Evolutionary conservation across 1,140 invertebrate species (phyloP), one percentile per base, ranked within the genome.

Genomic region (Micrasema longulum): DNA sequence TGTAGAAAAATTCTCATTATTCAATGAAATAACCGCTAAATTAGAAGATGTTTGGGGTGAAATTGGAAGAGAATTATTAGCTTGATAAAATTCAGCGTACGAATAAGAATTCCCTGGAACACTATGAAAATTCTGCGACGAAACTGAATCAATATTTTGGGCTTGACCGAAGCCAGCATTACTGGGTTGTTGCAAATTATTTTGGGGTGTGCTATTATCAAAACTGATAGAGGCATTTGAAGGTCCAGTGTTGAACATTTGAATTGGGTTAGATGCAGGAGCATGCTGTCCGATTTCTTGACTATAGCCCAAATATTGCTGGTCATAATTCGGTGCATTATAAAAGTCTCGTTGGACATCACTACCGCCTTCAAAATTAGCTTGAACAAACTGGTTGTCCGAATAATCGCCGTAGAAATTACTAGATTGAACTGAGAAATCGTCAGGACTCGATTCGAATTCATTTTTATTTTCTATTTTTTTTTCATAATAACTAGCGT

Each of bases 401-500:
- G n/a, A 16, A 47, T 47, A 16, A 47, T 16, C 16, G 7, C 43
- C 43, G n/a, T 47, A 47, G 14, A 47, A 31, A 31, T 7, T 7
- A 7, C 26, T 31, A 1, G n/a, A 47, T 14, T n/a, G 43, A 47
- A 47, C n/a, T n/a, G 12, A 14, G 7, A 31, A 31, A 31, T 31
- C 26, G 7, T 31, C 26, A 31, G 26, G 7, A 7, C 26, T 31
- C 7, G 26, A 4, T 31, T 31, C 26, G 7, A 31, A 31, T 31
- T 31, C 26, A 4, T 60, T 38, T 10, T 20, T 22, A 73, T 79
- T 77, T 22, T 52, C 50, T 31, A 77, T 74, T 76, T 83, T 83
- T 60, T 82, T 81, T 45, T 75, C 77, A 1, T 45, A 69, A 36
- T 69, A 69, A 35, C 35, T 69, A 3, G 83, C 82, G 74, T 84